Conservation (phyloP, 2,797 vertebrate genomes). For the Fistularia commersonii region DNA sequence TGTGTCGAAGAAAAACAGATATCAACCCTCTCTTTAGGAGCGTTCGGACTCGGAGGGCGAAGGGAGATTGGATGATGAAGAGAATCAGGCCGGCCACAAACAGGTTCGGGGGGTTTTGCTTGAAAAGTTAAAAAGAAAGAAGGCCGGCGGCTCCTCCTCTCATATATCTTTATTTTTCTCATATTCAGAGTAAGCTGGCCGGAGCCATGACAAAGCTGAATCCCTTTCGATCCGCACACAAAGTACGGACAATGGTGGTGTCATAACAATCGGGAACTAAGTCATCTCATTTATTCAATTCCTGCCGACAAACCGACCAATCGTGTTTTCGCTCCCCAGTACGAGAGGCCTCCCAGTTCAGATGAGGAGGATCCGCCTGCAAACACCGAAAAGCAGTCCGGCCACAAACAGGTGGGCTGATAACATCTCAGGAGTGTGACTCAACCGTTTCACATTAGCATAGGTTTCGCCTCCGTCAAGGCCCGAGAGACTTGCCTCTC, state of each 20-base stretch:
- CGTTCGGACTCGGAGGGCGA: constrained; percentile 25
- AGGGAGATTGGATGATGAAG: constrained; percentile 20
- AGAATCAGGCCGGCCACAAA: constrained; percentile 38
- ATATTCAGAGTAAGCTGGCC: constrained; percentile 42
- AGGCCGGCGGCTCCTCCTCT: no score
- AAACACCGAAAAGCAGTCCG: constrained; percentile 28
- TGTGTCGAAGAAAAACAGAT: neutral
- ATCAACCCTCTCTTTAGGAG: neutral
- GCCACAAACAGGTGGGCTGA: constrained; percentile 45
- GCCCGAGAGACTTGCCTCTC: no score
- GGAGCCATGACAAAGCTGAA: constrained; percentile 53
- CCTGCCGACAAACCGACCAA: no score
- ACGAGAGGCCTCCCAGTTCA: constrained; percentile 27
- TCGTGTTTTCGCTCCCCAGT: constrained; percentile 14
- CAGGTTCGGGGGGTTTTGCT: constrained; percentile 33
- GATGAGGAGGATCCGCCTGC: constrained; percentile 35
- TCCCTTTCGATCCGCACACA: constrained; percentile 48
- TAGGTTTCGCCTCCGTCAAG: no score
- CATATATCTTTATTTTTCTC: neutral
- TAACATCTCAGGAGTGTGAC: no score
- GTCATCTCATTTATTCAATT: no score
- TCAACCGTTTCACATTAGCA: no score
- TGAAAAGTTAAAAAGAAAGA: no score
- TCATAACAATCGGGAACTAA: no score
- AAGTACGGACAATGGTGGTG: constrained; percentile 23